phyloP scores from a whole-genome alignment of 1,140 invertebrate genomes.

The Delia radicum region DNA sequence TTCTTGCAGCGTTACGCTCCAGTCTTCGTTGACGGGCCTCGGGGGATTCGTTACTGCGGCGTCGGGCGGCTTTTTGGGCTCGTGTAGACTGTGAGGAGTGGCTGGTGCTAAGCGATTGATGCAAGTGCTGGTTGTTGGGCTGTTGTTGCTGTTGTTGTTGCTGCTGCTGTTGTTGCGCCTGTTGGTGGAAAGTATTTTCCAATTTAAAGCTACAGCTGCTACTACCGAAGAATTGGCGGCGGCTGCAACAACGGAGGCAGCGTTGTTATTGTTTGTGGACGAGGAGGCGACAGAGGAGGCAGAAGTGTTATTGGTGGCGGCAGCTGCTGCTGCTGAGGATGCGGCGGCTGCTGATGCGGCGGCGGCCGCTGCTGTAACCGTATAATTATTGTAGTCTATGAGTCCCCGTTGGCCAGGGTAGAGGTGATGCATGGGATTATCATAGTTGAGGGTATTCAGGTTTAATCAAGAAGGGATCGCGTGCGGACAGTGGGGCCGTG shows the following conservation, averaged over 20 bases:
- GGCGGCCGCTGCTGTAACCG: slow-evolving; percentile 42
- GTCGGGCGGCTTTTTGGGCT: slow-evolving; percentile 47
- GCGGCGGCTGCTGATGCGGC: slow-evolving; percentile 35
- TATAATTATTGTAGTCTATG: slow-evolving; percentile 49
- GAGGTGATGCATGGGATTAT: slow-evolving; percentile 54
- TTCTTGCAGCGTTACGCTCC: slow-evolving; percentile 52
- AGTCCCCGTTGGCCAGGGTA: slow-evolving; percentile 48
- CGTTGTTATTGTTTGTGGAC: slow-evolving; percentile 29
- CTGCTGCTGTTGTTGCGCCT: slow-evolving; percentile 33
- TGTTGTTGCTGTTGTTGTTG: slow-evolving; percentile 27
- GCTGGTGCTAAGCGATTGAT: slow-evolving; percentile 47
- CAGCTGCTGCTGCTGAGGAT: slow-evolving; percentile 5
- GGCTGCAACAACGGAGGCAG: slow-evolving; percentile 19
- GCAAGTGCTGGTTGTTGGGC: slow-evolving; percentile 43
- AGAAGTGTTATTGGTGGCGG: slow-evolving; percentile 29
- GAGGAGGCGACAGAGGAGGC: slow-evolving; percentile 27
- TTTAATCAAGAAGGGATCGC: slow-evolving; percentile 52
- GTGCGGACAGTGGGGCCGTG: slow-evolving; percentile 38
- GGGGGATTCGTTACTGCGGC: slow-evolving; percentile 52
- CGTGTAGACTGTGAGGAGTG: slow-evolving; percentile 37
- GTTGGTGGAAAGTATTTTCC: slow-evolving; percentile 39
- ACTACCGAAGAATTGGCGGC: slow-evolving; percentile 30
- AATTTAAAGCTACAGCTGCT: slow-evolving; percentile 34
- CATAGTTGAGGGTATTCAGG: slow-evolving; percentile 55
- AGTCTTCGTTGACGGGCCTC: slow-evolving; percentile 48